Evolutionary conservation across 2,113 vertebrate genomes (phyloP), one percentile per base, ranked within the genome.

Genomic region (Jacana jacana): DNA sequence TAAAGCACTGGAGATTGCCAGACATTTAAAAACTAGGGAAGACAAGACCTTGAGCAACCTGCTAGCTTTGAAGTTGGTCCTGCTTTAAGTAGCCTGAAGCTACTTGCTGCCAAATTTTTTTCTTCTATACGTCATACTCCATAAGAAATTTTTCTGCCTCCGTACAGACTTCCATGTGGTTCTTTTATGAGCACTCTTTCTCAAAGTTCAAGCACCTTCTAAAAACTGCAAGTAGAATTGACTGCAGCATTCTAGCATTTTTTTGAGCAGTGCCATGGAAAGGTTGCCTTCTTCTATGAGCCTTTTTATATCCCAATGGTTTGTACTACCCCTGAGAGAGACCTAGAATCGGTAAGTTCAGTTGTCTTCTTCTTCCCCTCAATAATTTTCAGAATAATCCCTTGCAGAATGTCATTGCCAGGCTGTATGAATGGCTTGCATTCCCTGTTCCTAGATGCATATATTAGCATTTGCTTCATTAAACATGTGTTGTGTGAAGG

Each of bases 401-500:
- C 24, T 76, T 89, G 31, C 46, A 73, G 79, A 93, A 79, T 61
- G 46, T 63, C 78, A 91, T 57, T 24, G 52, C 40, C 5, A 7
- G 28, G 71, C 39, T 92, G 28, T 55, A 58, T 33, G 37, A 86
- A 75, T 0, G 1, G 8, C 51, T 85, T 57, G 30, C 5, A 2
- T 72, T 92, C 54, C 80, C 33, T 79, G 7, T 83, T 90, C 78
- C 65, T 79, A 68, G 70, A 79, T 84, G 69, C 33, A 64, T 86
- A 52, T 57, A 68, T 78, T 94, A 93, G 11, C 86, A 93, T 84
- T 81, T 90, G 44, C 30, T 91, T 96, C 52, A 79, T 80, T 72
- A 91, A 91, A 69, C 17, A 46, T 24, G 37, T 82, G 51, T 46
- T 66, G 49, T 91, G 94, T 86, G 82, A 93, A 88, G 71, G 88